Percentiles rank a stretch among this genome's conserved stretches.
Conservation (phyloP, 1,140 invertebrate species). For the Carposina sasakii region DNA sequence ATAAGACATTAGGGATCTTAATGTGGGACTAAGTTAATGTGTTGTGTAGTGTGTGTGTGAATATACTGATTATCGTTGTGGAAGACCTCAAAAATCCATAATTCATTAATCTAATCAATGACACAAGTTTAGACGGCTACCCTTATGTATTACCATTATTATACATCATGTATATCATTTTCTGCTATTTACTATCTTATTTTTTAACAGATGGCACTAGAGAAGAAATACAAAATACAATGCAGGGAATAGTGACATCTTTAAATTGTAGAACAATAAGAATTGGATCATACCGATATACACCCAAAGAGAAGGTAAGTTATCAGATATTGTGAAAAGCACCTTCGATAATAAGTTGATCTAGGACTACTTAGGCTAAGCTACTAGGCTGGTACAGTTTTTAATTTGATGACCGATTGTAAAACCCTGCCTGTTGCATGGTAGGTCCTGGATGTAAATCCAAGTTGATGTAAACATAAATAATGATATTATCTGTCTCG, state of each 20-base stretch:
- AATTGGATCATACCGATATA: constrained; percentile 85
- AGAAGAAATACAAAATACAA: constrained; percentile 47
- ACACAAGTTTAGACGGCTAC: too few relatives aligned
- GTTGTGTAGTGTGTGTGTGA: background rate
- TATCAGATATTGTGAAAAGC: too few relatives aligned
- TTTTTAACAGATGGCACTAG: constrained; percentile 59
- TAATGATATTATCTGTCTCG: background rate
- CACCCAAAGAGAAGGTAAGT: constrained; percentile 77
- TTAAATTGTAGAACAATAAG: constrained; percentile 82
- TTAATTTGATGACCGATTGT: background rate
- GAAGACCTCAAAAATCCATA: background rate
- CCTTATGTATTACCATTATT: too few relatives aligned
- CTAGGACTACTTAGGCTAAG: too few relatives aligned
- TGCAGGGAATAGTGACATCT: constrained; percentile 57
- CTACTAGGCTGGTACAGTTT: too few relatives aligned
- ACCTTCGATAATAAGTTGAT: too few relatives aligned
- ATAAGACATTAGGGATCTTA: too few relatives aligned
- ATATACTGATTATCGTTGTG: background rate
- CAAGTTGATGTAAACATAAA: background rate
- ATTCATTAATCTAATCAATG: background rate
- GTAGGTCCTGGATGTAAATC: background rate
- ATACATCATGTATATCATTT: too few relatives aligned
- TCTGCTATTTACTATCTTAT: too few relatives aligned
- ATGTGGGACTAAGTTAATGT: too few relatives aligned
- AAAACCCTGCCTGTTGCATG: too few relatives aligned